A percentile compares a stretch with the other conserved stretches of the same genome.
Conservation (phyloP, 2,113 vertebrate genomes). For the Leptodactylus fuscus region DNA sequence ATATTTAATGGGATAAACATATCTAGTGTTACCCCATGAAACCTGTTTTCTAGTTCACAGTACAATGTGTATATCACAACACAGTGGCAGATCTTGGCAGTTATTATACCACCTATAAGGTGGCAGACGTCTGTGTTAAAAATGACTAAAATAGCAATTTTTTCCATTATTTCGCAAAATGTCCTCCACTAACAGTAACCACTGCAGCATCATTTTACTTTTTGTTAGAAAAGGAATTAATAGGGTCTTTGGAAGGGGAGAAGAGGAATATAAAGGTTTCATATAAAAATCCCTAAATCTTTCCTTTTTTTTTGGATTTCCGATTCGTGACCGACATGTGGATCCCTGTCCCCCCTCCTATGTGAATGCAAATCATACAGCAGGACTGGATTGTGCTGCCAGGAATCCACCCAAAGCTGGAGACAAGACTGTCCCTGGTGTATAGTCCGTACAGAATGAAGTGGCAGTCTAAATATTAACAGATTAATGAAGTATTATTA, state of each 20-base stretch:
- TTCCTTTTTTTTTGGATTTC: neutral
- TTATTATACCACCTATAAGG: slow-evolving; percentile 28
- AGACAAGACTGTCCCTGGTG: slow-evolving; percentile 31
- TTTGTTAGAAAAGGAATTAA: neutral
- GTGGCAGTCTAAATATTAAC: slow-evolving; percentile 47
- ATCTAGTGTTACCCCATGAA: too few species aligned
- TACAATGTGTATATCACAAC: neutral
- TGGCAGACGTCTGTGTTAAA: slow-evolving; percentile 9
- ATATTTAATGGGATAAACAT: too few species aligned
- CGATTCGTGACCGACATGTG: neutral
- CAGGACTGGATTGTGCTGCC: slow-evolving; percentile 27
- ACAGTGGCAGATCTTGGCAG: neutral
- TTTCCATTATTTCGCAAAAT: slow-evolving; percentile 16
- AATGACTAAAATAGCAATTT: neutral
- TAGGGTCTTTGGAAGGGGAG: too few species aligned
- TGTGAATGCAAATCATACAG: slow-evolving; percentile 47
- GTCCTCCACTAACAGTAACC: neutral
- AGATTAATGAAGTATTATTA: slow-evolving; percentile 56
- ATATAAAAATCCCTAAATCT: neutral
- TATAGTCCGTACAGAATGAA: slow-evolving; percentile 39
- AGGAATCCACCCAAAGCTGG: slow-evolving; percentile 38
- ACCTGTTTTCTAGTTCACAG: neutral
- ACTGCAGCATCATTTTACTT: neutral
- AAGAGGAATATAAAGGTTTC: too few species aligned
- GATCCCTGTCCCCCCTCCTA: slow-evolving; percentile 12